Evolutionary conservation across 2,888 invertebrate species (phyloP).

Genomic region (Dione juno): DNA sequence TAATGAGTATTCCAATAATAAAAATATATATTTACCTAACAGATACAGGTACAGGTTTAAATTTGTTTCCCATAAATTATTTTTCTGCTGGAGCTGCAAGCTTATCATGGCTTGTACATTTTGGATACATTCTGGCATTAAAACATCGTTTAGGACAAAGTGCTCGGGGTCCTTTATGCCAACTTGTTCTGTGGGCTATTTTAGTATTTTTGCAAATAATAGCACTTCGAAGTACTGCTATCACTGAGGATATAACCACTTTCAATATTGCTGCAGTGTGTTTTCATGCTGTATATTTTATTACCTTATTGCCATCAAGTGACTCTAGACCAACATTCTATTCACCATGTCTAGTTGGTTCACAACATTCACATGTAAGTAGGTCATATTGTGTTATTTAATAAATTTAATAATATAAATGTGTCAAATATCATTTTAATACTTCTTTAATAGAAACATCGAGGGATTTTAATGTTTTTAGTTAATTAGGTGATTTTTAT

Average conservation of each 20-base stretch:
- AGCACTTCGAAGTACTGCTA: constrained; percentile 86
- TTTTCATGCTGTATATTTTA: constrained; percentile 87
- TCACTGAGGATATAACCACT: constrained; percentile 76
- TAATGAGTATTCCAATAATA: constrained; percentile 87
- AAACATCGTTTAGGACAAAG: constrained; percentile 85
- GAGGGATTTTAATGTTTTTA: no score
- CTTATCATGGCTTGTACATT: constrained; percentile 92
- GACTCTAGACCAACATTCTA: constrained; percentile 77
- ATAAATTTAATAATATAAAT: no score
- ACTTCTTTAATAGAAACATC: no score
- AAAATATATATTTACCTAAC: constrained; percentile 86
- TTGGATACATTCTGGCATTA: constrained; percentile 88
- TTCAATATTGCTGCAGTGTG: constrained; percentile 85
- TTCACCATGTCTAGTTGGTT: constrained; percentile 76
- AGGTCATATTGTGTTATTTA: background rate
- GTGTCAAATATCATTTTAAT: no score
- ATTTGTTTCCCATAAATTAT: constrained; percentile 87
- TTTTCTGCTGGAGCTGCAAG: constrained; percentile 88
- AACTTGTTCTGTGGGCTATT: constrained; percentile 87
- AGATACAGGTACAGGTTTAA: constrained; percentile 67
- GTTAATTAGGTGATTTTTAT: background rate
- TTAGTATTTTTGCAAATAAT: constrained; percentile 87
- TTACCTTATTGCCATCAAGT: constrained; percentile 87
- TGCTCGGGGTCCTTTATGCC: constrained; percentile 88
- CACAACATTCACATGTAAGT: constrained; percentile 81